Percentiles rank a stretch among this genome's conserved stretches.
Conservation (phyloP, 2,113 vertebrate species). For the Peromyscus polionotus region DNA sequence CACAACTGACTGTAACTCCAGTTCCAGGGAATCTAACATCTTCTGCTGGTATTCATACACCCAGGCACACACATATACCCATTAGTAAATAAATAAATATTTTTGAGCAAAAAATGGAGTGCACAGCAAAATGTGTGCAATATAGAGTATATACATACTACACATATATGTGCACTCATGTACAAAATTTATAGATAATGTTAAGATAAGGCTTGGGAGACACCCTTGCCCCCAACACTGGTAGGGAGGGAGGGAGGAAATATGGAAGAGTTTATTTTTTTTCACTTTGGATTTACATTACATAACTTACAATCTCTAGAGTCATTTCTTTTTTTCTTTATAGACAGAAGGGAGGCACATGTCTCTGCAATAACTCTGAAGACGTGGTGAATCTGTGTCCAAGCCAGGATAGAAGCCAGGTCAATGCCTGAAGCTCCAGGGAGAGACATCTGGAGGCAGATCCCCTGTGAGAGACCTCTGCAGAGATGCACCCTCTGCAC, state of each 20-base stretch:
- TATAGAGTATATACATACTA: not conserved
- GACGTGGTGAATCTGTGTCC: not conserved
- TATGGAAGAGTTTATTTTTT: not conserved
- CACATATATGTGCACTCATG: not conserved
- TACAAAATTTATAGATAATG: not conserved
- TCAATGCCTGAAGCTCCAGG: not conserved
- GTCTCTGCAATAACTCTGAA: not conserved
- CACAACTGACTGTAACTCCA: not conserved
- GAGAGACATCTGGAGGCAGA: not conserved
- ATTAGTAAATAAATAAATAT: not conserved
- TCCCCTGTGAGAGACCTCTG: not conserved
- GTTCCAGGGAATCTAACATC: no score
- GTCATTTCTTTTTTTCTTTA: not conserved
- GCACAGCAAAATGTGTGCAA: not conserved
- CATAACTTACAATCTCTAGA: not conserved
- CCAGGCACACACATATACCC: not conserved
- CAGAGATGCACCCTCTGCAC: not conserved
- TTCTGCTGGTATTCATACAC: not conserved
- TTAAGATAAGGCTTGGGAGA: not conserved
- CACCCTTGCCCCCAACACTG: not conserved
- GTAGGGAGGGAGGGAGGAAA: not conserved
- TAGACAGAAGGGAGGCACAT: not conserved
- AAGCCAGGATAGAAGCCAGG: not conserved
- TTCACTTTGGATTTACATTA: not conserved
- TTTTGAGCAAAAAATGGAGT: not conserved